Percentiles rank a stretch among this genome's conserved stretches.
phyloP scores from a whole-genome alignment of 1,140 invertebrate genomes.

The Palaemon carinicauda region DNA sequence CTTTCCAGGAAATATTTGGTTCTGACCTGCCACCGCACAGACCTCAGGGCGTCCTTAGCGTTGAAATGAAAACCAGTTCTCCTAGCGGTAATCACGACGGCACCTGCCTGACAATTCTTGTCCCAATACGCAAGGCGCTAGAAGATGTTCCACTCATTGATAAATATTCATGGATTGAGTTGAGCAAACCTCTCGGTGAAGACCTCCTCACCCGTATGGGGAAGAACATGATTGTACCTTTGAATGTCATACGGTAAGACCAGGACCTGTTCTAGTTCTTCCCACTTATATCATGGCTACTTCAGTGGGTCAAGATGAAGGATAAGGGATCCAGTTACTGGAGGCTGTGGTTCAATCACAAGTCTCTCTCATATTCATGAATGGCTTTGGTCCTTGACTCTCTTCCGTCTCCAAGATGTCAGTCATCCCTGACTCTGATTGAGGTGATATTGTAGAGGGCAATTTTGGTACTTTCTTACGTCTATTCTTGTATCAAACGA shows the following conservation, averaged over 20 bases:
- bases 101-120: slow-evolving; percentile 81
- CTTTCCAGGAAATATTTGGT: slow-evolving; percentile 81
- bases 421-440: too few species aligned
- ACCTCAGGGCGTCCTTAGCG: slow-evolving; percentile 80
- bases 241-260: slow-evolving; percentile 81
- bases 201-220: slow-evolving; percentile 74
- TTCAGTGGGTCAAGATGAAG: too few species aligned
- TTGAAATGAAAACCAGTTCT: slow-evolving; percentile 67
- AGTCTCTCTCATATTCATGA: too few species aligned
- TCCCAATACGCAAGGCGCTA: slow-evolving; percentile 75
- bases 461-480: too few species aligned
- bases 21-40: slow-evolving; percentile 83
- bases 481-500: too few species aligned
- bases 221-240: slow-evolving; percentile 79
- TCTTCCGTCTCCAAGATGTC: too few species aligned
- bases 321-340: too few species aligned
- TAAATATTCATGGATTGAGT: slow-evolving; percentile 88
- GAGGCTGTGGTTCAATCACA: too few species aligned
- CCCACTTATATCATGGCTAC: too few species aligned
- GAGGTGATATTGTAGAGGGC: too few species aligned
- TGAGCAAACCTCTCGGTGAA: slow-evolving; percentile 76
- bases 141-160: slow-evolving; percentile 76
- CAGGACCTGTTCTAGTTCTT: too few species aligned
- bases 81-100: slow-evolving; percentile 72
- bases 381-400: too few species aligned